phyloP scores from a whole-genome alignment of 2,888 invertebrate species.

The Meliscaeva auricollis region DNA sequence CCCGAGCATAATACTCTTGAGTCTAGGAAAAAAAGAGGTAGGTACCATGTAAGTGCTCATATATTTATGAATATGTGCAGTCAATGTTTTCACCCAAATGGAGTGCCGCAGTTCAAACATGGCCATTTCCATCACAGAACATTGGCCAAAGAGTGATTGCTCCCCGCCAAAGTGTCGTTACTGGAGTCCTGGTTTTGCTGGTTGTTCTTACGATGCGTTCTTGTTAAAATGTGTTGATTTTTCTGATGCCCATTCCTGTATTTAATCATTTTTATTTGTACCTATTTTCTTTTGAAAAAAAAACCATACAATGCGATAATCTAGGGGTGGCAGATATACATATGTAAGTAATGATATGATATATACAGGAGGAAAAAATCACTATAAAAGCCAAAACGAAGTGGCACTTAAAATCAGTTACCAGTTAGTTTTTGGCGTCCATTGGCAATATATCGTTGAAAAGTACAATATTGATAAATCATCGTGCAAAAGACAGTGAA shows the following conservation, averaged over 20 bases:
- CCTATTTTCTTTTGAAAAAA: conserved; percentile 28
- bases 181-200: conserved; percentile 54
- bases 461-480: conserved; percentile 3
- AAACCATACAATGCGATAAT: conserved; percentile 36
- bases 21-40: conserved; percentile 4
- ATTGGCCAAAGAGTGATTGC: conserved; percentile 73
- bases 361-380: conserved; percentile 46
- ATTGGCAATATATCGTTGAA: conserved; percentile 12
- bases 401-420: conserved; percentile 68
- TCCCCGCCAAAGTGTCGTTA: conserved; percentile 67
- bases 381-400: conserved; percentile 72
- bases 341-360: conserved; percentile 40
- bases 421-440: conserved; percentile 56
- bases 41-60: not conserved
- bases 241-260: conserved; percentile 41
- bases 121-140: conserved; percentile 70
- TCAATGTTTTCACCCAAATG: conserved; percentile 65
- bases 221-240: conserved; percentile 55
- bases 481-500: not conserved
- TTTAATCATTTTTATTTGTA: conserved; percentile 38
- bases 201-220: conserved; percentile 58
- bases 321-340: conserved; percentile 44
- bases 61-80: conserved; percentile 63
- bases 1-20: not conserved
- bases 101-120: conserved; percentile 73